Evolutionary conservation across 1,140 invertebrate genomes (phyloP), one percentile per base, ranked within the genome.

Genomic region (Papilio dardanus): DNA sequence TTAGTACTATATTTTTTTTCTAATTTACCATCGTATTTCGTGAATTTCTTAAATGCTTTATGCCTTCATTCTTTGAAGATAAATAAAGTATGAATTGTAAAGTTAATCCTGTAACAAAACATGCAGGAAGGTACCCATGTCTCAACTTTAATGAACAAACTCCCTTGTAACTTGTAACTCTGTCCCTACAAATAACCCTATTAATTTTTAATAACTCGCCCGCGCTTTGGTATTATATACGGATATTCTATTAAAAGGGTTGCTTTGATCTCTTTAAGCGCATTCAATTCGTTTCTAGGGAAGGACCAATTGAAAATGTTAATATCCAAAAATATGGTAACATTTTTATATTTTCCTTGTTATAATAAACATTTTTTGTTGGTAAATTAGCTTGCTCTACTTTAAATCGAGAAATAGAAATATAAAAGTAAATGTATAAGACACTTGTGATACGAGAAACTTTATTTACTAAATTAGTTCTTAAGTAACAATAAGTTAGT

Each of bases 201-300:
- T 62, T 62, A 62, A 62, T 62, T 62, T 62, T 62, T 62, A 24
- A 62, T 62, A 62, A 62, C 54, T 62, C 28, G 24, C 54, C 10
- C 54, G 54, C 54, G 54, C 54, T 58, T 58, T 58, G 54, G 28
- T 58, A 58, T 58, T 58, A 14, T 14, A 0, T 28, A 30, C 54
- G 24, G 12, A 62, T 62, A 30, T 3, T 21, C 24, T 62, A 62
- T 62, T 30, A 62, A 62, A 62, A 62, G 54, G 54, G 54, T 62
- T 62, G 54, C 54, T 62, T 62, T 62, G 54, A 62, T 30, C 54
- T 62, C 54, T 21, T 62, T 62, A 30, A 62, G 54, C 54, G 1
- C 24, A 62, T 62, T 62, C 24, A 62, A 30, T 62, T 28, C 10
- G 24, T 12, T 62, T 28, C 24, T 4, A 62, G 24, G 21, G 30